Evolutionary conservation across 2,113 vertebrate species (phyloP), one percentile per base, ranked within the genome.

Genomic region (Chionomys nivalis): DNA sequence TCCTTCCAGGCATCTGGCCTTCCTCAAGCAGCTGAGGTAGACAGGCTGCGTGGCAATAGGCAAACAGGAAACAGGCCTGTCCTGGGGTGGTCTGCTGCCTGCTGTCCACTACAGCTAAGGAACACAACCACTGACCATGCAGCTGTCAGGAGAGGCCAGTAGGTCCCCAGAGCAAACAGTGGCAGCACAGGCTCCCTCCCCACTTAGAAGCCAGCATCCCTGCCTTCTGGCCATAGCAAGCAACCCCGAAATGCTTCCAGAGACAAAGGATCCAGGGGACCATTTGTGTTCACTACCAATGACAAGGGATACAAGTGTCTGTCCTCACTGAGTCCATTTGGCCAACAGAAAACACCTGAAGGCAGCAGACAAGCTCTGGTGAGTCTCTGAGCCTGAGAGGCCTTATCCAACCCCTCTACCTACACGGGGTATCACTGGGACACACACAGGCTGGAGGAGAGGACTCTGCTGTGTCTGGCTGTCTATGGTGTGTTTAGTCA

Each of bases 251-350:
- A 96, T 78, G 68, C 90, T 97, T 96, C 95, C 98, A 97, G 97
- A 94, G 91, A 16, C 2, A 72, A 97, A 66, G 70, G 87, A 63
- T 21, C 14, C 6, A 8, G 44, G 85, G 8, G 13, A 95, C 96
- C 98, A 96, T 95, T 94, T 98, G 97, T 98, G 89, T 96, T 98
- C 97, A 97, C 88, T 70, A 76, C 94, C 98, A 97, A 97, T 93
- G 91, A 19, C 3, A 77, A 97, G 68, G 73, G 89, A 77, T 70
- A 7, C 19, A n/a, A 52, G 33, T 98, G 97, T 94, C 94, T 98
- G 97, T 98, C 92, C 95, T 98, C 97, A 97, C 89, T 70, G 90
- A 89, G 85, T 86, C 63, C 65, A 97, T 68, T 93, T 92, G 95
- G 94, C 94, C 97, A 97, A 97, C 90, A 96, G 97, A 98, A 97